Evolutionary conservation across 2,113 vertebrate genomes (phyloP), one percentile per base, ranked within the genome.

Genomic region (Hemiprocne comata): DNA sequence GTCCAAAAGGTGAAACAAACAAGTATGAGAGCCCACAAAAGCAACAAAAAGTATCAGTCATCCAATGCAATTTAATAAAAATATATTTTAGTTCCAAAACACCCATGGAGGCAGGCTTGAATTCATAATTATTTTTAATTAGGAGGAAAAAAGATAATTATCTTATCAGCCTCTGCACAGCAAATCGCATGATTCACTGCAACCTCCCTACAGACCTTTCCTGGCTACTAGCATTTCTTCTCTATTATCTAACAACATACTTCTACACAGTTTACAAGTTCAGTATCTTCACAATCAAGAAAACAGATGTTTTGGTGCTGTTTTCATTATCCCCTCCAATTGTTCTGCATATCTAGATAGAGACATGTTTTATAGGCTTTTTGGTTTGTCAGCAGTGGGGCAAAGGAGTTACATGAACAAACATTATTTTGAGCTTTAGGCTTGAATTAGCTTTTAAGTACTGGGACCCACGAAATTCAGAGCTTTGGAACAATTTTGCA

Each of bases 1-100:
- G 97, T 96, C 78, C 97, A 97, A 98, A 98, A 97, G 89, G 94
- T 91, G 90, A 98, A 98, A 98, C 84, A 85, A 98, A 48, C 83
- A 97, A 71, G 78, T 79, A 91, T 98, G 86, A 98, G 97, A 96
- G 83, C 85, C 71, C 91, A 94, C 34, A 95, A 93, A 95, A 97
- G 53, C 95, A 96, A 70, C 61, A 89, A 60, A 60, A 96, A 89
- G 21, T 46, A 86, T 74, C 92, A 97, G 89, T 89, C 95, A 97
- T 84, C 67, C 78, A 97, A 62, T 53, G 80, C 76, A 95, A 95
- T 89, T 87, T 82, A 93, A 93, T 67, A 95, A 94, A 84, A 81
- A 87, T 81, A 87, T 31, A 91, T 74, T 90, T 82, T 91, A 53
- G 67, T 76, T 96, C 93, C 70, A 93, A 96, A 94, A 90, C 33